Base-by-base conservation (phyloP, 1,140 invertebrate species). In the Liolophura sinensis region DNA sequence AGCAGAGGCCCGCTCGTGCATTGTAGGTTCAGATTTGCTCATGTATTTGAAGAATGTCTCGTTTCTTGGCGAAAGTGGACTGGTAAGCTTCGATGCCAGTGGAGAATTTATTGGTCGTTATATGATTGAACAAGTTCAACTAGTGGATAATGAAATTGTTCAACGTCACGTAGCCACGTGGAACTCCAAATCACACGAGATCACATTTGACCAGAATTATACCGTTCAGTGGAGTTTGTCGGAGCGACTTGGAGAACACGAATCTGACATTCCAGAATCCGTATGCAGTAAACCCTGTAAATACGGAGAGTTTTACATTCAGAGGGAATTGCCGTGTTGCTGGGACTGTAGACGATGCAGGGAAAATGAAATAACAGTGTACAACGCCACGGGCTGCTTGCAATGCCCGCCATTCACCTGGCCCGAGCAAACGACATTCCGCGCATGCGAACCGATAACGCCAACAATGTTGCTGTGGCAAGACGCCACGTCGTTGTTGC, bases 371-470 rank as follows among this genome's bases (percentile, higher is more conserved):
- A 55, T 54, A 52, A 67, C 69, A 6, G 59, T 54, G 20, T 27
- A 25, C 22, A 69, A 71, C 55, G 63, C 57, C 22, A 74, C 74
- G 18, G 58, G 46, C 27, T 76, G 73, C 52, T 51, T 58, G 15
- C 12, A 25, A 0, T 76, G 74, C 56, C 62, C 64, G 12, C 11
- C 16, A 20, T 73, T 70, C 59, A 62, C 52, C 57, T 80, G 85
- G 65, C 80, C 79, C 20, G 80, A 85, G 48, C 73, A 86, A 20
- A 78, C 85, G 57, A 78, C 83, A 62, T 84, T 87, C 72, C 88
- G 87, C 79, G 67, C 78, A 7, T 89, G 88, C 86, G 66, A 79
- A 59, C 78, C 80, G 3, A 76, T 86, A 27, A 40, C 62, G 5
- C 58, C 72, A 18, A 59, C 61, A 1, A 50, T 62, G 52, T 25